These are phyloP conservation scores for Drosophila pseudoananassae DNA, from an alignment of 1,140 invertebrate genomes.

Conservation along the genomic window DNA sequence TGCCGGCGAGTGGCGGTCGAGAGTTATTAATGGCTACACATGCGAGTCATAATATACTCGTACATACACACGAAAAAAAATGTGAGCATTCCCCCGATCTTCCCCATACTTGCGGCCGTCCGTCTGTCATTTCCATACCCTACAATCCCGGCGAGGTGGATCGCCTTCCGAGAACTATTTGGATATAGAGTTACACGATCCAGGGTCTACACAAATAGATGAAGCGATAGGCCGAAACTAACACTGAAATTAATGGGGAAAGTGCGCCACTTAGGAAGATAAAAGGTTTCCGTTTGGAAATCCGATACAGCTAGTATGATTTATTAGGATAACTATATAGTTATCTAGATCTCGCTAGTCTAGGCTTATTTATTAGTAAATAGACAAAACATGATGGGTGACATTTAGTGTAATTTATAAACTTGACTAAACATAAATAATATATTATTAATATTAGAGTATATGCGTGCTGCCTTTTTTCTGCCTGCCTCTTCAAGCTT, in stretches of 20 bases:
- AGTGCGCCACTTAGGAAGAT: slow-evolving; percentile 44
- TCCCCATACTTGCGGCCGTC: not conserved
- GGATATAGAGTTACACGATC: slow-evolving; percentile 35
- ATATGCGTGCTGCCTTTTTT: not conserved
- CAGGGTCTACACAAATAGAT: slow-evolving; percentile 2
- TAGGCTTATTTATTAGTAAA: slow-evolving; percentile 8
- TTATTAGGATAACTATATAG: slow-evolving; percentile 10
- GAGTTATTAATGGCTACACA: slow-evolving; percentile 73
- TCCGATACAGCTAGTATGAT: slow-evolving; percentile 30
- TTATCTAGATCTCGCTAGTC: slow-evolving; percentile 2
- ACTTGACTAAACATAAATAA: not conserved
- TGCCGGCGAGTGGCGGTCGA: slow-evolving; percentile 61
- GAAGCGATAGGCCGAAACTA: slow-evolving; percentile 23
- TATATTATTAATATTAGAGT: slow-evolving; percentile 9
- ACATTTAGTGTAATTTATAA: not conserved
- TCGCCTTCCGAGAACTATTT: slow-evolving; percentile 33
- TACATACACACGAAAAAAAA: slow-evolving; percentile 27
- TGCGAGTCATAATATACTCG: slow-evolving; percentile 38
- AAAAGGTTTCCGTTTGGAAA: slow-evolving; percentile 37
- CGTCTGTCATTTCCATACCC: slow-evolving; percentile 44
- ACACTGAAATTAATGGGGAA: slow-evolving; percentile 29
- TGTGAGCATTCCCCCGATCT: slow-evolving; percentile 11
- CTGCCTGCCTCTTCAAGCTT: not conserved
- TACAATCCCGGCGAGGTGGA: slow-evolving; percentile 1
- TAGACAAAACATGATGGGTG: not conserved